phyloP scores from a whole-genome alignment of 2,113 vertebrate species.

The Alosa alosa region DNA sequence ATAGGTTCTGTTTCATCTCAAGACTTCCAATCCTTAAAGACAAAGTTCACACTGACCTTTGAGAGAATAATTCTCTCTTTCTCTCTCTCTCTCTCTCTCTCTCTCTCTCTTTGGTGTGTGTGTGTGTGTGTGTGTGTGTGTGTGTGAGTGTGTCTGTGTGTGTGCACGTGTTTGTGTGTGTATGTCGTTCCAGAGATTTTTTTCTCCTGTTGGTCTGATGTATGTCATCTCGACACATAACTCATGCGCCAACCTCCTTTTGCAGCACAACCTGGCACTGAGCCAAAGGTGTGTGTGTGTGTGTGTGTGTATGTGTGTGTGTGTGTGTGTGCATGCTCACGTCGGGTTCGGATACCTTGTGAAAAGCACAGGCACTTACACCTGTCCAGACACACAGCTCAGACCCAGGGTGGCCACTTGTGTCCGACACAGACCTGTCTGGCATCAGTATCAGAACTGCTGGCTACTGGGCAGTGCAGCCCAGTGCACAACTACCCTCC shows the following conservation, averaged over 20 bases:
- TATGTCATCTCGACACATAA: constrained; percentile 43
- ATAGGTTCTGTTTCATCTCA: constrained; percentile 20
- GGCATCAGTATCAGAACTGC: background rate
- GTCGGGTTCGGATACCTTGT: background rate
- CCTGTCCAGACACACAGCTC: constrained; percentile 20
- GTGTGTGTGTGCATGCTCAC: background rate
- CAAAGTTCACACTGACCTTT: constrained; percentile 73
- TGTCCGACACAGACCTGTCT: background rate
- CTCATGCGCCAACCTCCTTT: constrained; percentile 41
- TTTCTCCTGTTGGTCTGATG: constrained; percentile 18
- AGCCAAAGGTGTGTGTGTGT: constrained; percentile 29
- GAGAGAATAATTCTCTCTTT: constrained; percentile 66
- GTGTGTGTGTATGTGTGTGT: background rate
- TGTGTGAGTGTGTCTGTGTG: constrained; percentile 40
- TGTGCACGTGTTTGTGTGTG: constrained; percentile 27
- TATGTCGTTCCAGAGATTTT: background rate
- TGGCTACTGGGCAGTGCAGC: background rate
- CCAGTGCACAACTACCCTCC: background rate
- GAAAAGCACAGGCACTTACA: constrained; percentile 32
- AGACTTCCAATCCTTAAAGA: constrained; percentile 61
- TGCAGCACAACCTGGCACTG: constrained; percentile 46
- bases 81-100: constrained; percentile 41
- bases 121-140: constrained; percentile 40
- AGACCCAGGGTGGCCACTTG: background rate
- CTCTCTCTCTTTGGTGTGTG: constrained; percentile 17